Evolutionary conservation across 2,113 vertebrate genomes (phyloP).

Genomic region (Nothocercus julius): DNA sequence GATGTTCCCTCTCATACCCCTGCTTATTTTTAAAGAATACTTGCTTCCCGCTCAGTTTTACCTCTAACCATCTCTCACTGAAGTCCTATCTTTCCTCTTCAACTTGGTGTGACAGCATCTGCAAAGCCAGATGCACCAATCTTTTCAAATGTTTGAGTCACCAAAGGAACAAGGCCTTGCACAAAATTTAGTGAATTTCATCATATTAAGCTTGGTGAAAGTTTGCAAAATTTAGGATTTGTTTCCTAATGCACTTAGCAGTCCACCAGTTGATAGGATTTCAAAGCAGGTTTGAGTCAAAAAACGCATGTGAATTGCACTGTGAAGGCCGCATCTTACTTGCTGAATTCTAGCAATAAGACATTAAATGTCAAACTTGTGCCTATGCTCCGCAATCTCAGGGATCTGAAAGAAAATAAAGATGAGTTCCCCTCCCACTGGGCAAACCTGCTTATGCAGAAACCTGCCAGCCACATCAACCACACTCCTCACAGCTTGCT

Average conservation of each 20-base stretch:
- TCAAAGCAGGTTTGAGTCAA: neutral
- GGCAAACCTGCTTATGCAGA: too few relatives aligned
- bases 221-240: neutral
- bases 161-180: neutral
- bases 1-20: fast-evolving
- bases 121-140: neutral
- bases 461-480: too few relatives aligned
- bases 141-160: neutral
- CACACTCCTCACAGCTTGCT: too few relatives aligned
- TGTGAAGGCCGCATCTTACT: neutral
- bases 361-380: neutral
- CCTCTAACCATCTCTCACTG: neutral
- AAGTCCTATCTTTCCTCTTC: neutral
- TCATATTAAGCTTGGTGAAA: neutral
- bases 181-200: neutral
- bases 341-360: neutral
- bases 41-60: neutral
- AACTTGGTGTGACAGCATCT: neutral
- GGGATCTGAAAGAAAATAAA: neutral
- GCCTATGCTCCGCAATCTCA: too few relatives aligned
- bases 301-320: neutral
- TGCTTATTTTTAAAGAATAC: neutral
- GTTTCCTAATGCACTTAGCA: neutral
- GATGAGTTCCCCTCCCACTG: neutral
- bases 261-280: neutral